A percentile compares a stretch with the other conserved stretches of the same genome.
Conservation (phyloP, 2,888 invertebrate genomes). For the Halictus ligatus region DNA sequence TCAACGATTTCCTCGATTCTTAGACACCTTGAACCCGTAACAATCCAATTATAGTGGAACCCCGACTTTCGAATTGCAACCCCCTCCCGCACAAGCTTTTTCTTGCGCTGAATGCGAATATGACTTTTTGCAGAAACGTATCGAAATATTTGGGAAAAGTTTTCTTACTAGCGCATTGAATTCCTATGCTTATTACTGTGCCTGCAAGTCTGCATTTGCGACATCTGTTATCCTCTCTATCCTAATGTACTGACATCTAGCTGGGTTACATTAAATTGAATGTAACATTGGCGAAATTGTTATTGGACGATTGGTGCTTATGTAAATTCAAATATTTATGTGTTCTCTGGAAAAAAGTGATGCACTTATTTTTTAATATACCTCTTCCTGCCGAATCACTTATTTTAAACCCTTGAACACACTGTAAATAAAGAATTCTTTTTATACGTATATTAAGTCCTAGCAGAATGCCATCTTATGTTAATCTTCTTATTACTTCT, state of each 20-base stretch:
- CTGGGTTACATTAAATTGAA: no score
- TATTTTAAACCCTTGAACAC: background rate
- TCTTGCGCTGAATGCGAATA: background rate
- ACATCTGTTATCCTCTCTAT: no score
- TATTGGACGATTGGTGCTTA: background rate
- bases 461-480: background rate
- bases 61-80: background rate
- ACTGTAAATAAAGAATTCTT: background rate
- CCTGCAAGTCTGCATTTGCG: no score
- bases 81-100: background rate
- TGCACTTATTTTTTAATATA: no score
- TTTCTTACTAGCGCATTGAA: no score
- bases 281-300: no score
- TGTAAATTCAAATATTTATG: background rate
- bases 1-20: background rate
- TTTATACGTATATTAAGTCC: background rate
- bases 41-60: background rate
- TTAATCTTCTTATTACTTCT: slow-evolving; percentile 1
- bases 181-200: no score
- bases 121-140: background rate
- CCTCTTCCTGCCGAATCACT: background rate
- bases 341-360: background rate
- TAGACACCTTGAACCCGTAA: background rate
- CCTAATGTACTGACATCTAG: no score
- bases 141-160: no score